Conservation (phyloP, 1,140 invertebrate species). For the Maniola jurtina region DNA sequence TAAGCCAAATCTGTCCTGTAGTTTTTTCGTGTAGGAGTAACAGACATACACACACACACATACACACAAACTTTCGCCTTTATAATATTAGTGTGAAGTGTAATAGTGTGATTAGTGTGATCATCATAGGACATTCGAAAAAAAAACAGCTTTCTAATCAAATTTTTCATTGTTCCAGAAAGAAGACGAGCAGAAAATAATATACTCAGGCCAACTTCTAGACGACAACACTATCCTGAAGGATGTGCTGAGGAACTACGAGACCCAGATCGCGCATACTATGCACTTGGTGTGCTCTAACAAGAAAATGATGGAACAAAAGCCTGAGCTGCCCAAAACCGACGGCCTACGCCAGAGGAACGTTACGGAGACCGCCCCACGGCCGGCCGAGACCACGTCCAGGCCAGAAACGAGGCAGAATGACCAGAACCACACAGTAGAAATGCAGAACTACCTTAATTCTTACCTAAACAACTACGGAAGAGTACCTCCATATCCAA, state of each 20-base stretch:
- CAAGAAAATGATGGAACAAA: slow-evolving; percentile 52
- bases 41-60: too few species aligned
- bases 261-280: slow-evolving; percentile 86
- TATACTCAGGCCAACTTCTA: slow-evolving; percentile 93
- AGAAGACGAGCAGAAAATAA: slow-evolving; percentile 90
- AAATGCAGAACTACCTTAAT: slow-evolving; percentile 70
- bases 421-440: slow-evolving; percentile 68
- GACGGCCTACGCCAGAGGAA: slow-evolving; percentile 66
- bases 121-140: too few species aligned
- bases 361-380: slow-evolving; percentile 32
- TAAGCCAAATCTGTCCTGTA: too few species aligned
- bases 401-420: slow-evolving; percentile 66
- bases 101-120: too few species aligned
- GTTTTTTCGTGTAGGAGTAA: too few species aligned
- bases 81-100: too few species aligned
- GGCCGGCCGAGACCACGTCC: slow-evolving; percentile 28
- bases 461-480: slow-evolving; percentile 68
- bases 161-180: slow-evolving; percentile 76
- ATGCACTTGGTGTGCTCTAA: slow-evolving; percentile 90
- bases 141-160: too few species aligned
- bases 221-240: slow-evolving; percentile 87
- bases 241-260: slow-evolving; percentile 88
- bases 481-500: slow-evolving; percentile 64
- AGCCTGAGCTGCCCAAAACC: slow-evolving; percentile 36
- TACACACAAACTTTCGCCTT: too few species aligned